Percentiles rank a stretch among this genome's conserved stretches.
Evolutionary conservation across 2,797 vertebrate genomes (phyloP).

Genomic region (Myiothlypis chrysogaster): DNA sequence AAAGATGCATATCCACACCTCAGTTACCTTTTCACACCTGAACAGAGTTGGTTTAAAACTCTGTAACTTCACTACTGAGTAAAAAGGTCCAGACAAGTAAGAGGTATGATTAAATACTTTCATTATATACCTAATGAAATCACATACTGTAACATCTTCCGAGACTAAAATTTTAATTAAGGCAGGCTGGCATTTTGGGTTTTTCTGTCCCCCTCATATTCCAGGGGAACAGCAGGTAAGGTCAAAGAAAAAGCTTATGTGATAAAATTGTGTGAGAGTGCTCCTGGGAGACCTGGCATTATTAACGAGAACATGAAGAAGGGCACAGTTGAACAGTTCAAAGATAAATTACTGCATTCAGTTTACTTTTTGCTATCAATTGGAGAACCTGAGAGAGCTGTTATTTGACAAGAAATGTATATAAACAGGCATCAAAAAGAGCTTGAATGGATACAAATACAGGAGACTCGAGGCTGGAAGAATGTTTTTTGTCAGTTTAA

Average conservation of each 20-base stretch:
- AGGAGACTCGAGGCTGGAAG: not conserved
- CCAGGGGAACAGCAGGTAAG: conserved; percentile 56
- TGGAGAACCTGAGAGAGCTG: not conserved
- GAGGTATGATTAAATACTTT: conserved; percentile 36
- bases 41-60: not conserved
- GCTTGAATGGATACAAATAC: not conserved
- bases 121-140: conserved; percentile 62
- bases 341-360: conserved; percentile 52
- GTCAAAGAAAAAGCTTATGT: conserved; percentile 40
- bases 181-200: conserved; percentile 58
- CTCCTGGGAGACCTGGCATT: conserved; percentile 61
- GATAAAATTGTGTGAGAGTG: conserved; percentile 40
- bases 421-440: not conserved
- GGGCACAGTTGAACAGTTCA: conserved; percentile 49
- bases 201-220: not conserved
- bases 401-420: conserved; percentile 18
- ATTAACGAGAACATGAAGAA: conserved; percentile 70
- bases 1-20: not conserved
- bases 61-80: not conserved
- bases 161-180: conserved; percentile 74
- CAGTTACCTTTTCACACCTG: not conserved
- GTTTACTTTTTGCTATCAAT: conserved; percentile 38
- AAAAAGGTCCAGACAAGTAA: not conserved
- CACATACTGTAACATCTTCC: conserved; percentile 49
- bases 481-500: not conserved